Base-by-base conservation (phyloP, 2,888 invertebrate genomes). In the Stenoptilia bipunctidactyla region DNA sequence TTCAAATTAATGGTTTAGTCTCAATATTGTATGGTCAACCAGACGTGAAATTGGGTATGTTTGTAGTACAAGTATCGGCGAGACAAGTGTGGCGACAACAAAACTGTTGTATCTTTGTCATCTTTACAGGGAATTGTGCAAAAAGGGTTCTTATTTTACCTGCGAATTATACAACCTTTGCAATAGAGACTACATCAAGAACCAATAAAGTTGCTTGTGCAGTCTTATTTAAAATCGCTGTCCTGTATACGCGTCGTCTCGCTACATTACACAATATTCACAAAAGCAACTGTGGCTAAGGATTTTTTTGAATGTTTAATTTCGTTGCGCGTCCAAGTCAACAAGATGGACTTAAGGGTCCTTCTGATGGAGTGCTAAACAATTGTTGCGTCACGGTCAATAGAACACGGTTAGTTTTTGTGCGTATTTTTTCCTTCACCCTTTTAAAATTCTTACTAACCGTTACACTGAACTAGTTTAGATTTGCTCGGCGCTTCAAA, bases 341-440 rank as follows among this genome's bases (percentile, higher is more conserved):
- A 82, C 77, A 75, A 80, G 79, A 69, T 69, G 70, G 74, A 72
- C 72, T 74, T 56, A 66, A 68, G 74, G 66, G 67, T 62, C 66
- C 68, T 68, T 53, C 61, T 66, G 64, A 66, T 68, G 73, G 77
- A 76, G 73, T 75, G 68, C 70, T 75, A 79, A 80, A 82, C 80
- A 83, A 79, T 83, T 64, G 71, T 80, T 82, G 72, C 80, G 75
- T 80, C 79, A 82, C 62, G 77, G 79, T 79, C 79, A 82, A 80
- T 79, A 79, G 70, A 68, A 48, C 61, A 64, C 56, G 72, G 63
- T 56, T 46, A 40, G 64, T 69, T 75, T 76, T 76, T 76, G 59
- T 65, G 42, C 43, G 27, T 36, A 53, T 64, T 76, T 76, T 73
- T 67, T 55, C 45, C 37, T 27, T 40, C 40, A 41, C 48, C 44